These are phyloP conservation scores for Parauchenoglanis ngamensis DNA, from an alignment of 2,797 vertebrate genomes.

Conservation along the genomic window DNA sequence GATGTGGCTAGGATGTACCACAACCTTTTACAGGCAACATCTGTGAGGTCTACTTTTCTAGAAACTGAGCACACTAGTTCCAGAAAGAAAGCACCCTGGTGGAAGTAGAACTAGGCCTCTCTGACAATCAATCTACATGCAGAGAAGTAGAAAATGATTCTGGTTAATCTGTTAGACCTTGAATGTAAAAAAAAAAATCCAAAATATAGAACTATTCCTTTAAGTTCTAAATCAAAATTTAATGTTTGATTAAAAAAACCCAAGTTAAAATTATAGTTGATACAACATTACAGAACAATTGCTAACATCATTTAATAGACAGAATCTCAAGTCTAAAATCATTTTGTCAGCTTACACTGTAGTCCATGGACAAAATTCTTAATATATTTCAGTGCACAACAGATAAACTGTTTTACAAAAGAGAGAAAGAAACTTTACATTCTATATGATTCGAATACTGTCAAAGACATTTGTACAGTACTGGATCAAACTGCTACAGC, in stretches of 20 bases:
- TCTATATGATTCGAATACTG: conserved; percentile 69
- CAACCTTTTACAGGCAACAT: not conserved
- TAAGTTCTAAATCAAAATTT: conserved; percentile 79
- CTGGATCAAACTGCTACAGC: conserved; percentile 63
- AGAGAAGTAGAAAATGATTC: not conserved
- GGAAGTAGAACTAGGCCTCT: not conserved
- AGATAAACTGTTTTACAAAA: conserved; percentile 77
- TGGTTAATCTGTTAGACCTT: not conserved
- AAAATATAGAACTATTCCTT: conserved; percentile 30
- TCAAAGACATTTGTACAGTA: conserved; percentile 70
- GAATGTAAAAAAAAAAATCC: not conserved
- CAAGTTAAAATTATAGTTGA: conserved; percentile 86
- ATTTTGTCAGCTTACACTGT: conserved; percentile 77
- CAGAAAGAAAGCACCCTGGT: conserved; percentile 1
- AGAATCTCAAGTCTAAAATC: conserved; percentile 80
- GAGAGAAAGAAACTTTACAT: conserved; percentile 70
- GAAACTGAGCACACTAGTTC: not conserved
- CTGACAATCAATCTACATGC: conserved; percentile 3
- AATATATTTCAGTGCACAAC: conserved; percentile 81
- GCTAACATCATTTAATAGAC: conserved; percentile 85
- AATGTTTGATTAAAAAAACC: conserved; percentile 73
- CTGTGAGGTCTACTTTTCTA: not conserved
- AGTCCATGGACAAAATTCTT: conserved; percentile 79
- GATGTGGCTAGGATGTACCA: not conserved
- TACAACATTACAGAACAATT: conserved; percentile 92